Percentiles rank a stretch among this genome's conserved stretches.
Conservation (phyloP, 1,140 invertebrate genomes). For the Orchesella cincta region DNA sequence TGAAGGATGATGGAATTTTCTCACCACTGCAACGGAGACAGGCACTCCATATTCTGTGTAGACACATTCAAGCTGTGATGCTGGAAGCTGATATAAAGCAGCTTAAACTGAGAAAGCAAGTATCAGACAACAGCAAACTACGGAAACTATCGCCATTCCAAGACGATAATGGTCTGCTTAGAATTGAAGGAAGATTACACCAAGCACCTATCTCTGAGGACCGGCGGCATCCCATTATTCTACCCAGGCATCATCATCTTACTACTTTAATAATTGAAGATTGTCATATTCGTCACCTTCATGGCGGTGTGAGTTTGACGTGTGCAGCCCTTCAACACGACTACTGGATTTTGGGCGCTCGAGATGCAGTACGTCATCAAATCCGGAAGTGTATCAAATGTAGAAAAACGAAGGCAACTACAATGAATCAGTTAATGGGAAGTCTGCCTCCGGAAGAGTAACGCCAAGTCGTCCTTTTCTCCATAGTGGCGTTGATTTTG, state of each 20-base stretch:
- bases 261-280: constrained; percentile 52
- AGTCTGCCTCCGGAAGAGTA: background rate
- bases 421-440: constrained; percentile 22
- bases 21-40: no score
- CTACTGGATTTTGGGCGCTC: constrained; percentile 31
- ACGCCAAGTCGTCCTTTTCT: background rate
- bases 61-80: background rate
- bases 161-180: constrained; percentile 4
- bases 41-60: background rate
- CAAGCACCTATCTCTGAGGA: constrained; percentile 43
- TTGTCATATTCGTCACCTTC: constrained; percentile 47
- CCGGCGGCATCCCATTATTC: constrained; percentile 56
- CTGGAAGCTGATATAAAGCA: background rate
- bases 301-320: constrained; percentile 25
- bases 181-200: constrained; percentile 33
- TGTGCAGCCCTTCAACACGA: background rate
- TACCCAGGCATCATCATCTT: constrained; percentile 53
- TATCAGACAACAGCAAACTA: no score
- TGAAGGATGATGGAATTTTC: no score
- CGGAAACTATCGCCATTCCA: constrained; percentile 30
- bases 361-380: constrained; percentile 1
- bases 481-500: background rate
- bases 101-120: background rate
- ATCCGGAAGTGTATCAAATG: constrained; percentile 33
- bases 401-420: constrained; percentile 38